phyloP scores from a whole-genome alignment of 1,140 invertebrate genomes.

The Dinoponera quadriceps region DNA sequence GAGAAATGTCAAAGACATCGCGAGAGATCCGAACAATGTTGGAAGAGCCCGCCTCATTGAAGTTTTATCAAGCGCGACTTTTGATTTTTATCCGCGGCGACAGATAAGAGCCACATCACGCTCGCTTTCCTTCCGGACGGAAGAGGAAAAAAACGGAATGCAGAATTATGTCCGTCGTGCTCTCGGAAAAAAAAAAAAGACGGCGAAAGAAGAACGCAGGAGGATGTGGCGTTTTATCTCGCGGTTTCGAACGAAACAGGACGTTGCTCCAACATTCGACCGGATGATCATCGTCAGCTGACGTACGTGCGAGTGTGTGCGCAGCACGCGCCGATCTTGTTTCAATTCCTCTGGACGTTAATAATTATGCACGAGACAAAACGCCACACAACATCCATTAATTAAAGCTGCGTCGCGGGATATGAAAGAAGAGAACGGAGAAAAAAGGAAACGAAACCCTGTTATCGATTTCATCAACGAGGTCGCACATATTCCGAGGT shows the following conservation, averaged over 20 bases:
- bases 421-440: no score
- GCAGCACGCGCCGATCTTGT: slow-evolving; percentile 23
- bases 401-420: no score
- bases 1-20: slow-evolving; percentile 5
- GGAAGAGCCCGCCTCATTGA: neutral
- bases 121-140: neutral
- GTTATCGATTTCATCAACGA: no score
- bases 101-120: neutral
- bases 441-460: no score
- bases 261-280: slow-evolving; percentile 51
- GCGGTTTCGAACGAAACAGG: slow-evolving; percentile 43
- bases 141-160: slow-evolving; percentile 11
- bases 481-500: no score
- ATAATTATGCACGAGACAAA: slow-evolving; percentile 40
- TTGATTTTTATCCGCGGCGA: neutral
- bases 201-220: slow-evolving; percentile 21
- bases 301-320: slow-evolving; percentile 1
- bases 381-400: no score
- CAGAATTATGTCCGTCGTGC: neutral
- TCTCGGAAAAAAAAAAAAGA: slow-evolving; percentile 15
- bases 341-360: slow-evolving; percentile 50
- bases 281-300: slow-evolving; percentile 50
- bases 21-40: slow-evolving; percentile 17
- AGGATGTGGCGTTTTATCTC: slow-evolving; percentile 48
- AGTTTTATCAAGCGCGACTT: neutral